These are phyloP conservation scores for Nomada goodeniana DNA, from an alignment of 2,888 invertebrate genomes.

Conservation along the genomic window DNA sequence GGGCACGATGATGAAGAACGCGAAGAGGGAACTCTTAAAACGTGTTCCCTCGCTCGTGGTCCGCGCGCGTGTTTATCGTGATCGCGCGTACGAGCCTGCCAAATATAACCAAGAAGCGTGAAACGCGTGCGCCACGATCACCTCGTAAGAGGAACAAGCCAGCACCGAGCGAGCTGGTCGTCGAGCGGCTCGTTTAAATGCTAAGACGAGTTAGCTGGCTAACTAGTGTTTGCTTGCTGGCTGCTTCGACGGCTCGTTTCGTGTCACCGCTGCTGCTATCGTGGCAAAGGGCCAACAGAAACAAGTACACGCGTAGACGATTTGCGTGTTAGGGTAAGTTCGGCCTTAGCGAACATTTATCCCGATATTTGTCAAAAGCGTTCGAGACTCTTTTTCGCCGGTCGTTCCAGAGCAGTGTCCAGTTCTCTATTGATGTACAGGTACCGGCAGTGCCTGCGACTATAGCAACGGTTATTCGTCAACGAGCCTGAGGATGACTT, in stretches of 20 bases:
- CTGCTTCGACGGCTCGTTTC: conserved; percentile 29
- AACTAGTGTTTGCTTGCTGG: conserved; percentile 43
- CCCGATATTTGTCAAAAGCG: conserved; percentile 35
- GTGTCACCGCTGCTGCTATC: conserved; percentile 58
- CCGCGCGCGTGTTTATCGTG: conserved; percentile 47
- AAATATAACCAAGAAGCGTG: conserved; percentile 68
- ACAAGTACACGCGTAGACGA: conserved; percentile 64
- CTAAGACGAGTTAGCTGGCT: conserved; percentile 58
- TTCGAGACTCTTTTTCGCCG: neutral
- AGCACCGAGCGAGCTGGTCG: conserved; percentile 23
- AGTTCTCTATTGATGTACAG: too few species aligned
- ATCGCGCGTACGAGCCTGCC: conserved; percentile 54
- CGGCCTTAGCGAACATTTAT: conserved; percentile 35
- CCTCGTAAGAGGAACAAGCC: conserved; percentile 32
- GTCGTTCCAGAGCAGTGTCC: neutral
- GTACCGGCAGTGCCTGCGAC: too few species aligned
- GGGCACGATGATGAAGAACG: neutral
- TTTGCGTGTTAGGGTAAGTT: conserved; percentile 37
- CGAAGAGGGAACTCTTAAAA: neutral
- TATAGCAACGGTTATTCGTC: too few species aligned
- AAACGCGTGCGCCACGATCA: conserved; percentile 65
- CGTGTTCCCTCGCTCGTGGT: conserved; percentile 30
- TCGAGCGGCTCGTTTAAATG: conserved; percentile 59
- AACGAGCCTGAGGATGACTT: too few species aligned
- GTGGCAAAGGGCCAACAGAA: conserved; percentile 68